Base-by-base conservation (phyloP, 2,797 vertebrate species). In the Artibeus jamaicensis region DNA sequence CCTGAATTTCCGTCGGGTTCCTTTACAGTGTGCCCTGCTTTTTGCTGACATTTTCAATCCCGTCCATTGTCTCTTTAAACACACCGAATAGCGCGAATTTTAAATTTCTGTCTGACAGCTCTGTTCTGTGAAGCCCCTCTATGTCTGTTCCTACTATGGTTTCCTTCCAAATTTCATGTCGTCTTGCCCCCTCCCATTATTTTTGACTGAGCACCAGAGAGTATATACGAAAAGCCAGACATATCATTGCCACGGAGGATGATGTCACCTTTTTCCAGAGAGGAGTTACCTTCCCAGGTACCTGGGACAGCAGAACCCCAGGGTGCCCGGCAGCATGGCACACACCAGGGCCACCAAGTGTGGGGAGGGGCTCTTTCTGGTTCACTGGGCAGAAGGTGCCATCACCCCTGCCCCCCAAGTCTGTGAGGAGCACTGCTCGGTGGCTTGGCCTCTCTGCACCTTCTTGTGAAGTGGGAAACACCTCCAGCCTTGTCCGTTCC, bases 351-450 rank as follows among this genome's bases (percentile, higher is more conserved):
- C 22, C 34, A 46, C 77, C 5, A 22, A 22, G n/a, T n/a, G n/a
- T n/a, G n/a, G n/a, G 32, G n/a, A 85, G 21, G 37, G 26, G 32
- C 37, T 6, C 37, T 10, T 55, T 37, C 53, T 18, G 44, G 48
- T 9, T 42, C 48, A 7, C 19, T 9, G 12, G 39, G 5, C 19
- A 29, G 26, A 11, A 59, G 26, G 57, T 59, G 57, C 57, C 2
- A 3, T 57, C 24, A 26, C 9, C 55, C 55, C 55, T 4, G 55
- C 6, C 55, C 32, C 83, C 29, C 14, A 9, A 15, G 24, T 6
- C 24, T 37, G 3, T 37, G 3, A 6, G 7, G 3, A 55, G 48
- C 8, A 15, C 7, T 16, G 12, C 39, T 6, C 1, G 1, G 73
- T 24, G 70, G 26, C 37, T 32, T 57, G 55, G 55, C 24, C 24